Evolutionary conservation across 2,888 invertebrate species (phyloP).

Genomic region (Heteromyza rotundicornis): DNA sequence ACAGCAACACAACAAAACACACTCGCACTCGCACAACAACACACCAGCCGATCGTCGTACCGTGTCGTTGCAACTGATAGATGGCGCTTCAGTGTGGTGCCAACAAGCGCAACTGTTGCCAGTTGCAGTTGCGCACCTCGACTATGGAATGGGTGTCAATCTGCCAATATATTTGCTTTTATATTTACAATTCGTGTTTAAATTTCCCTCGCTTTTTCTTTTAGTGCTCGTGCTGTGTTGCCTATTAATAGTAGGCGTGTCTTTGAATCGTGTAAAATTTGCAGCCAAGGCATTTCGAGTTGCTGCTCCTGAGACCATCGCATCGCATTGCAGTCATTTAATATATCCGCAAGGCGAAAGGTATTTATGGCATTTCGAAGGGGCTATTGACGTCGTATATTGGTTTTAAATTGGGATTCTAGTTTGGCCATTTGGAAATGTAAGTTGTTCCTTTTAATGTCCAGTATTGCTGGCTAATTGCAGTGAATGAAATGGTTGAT

Average conservation of each 20-base stretch:
- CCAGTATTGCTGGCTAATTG: no score
- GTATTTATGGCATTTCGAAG: neutral
- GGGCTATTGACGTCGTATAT: neutral
- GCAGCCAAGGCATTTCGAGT: no score
- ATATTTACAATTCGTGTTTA: neutral
- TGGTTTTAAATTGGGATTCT: neutral
- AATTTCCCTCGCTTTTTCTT: no score
- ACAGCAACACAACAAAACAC: neutral
- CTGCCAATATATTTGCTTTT: neutral
- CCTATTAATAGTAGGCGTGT: neutral
- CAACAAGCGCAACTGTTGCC: neutral
- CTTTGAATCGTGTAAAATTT: neutral
- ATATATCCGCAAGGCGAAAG: neutral
- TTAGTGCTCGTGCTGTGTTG: no score
- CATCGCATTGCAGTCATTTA: neutral
- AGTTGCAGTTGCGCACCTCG: neutral
- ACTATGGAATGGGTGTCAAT: neutral
- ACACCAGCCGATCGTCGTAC: neutral
- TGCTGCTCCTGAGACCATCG: no score
- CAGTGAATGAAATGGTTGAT: no score
- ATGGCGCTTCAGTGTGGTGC: neutral
- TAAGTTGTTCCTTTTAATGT: no score
- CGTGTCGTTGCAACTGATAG: neutral
- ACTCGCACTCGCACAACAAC: neutral
- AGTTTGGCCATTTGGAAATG: no score